Base-by-base conservation (phyloP, 2,888 invertebrate genomes). In the Eupithecia abbreviata region DNA sequence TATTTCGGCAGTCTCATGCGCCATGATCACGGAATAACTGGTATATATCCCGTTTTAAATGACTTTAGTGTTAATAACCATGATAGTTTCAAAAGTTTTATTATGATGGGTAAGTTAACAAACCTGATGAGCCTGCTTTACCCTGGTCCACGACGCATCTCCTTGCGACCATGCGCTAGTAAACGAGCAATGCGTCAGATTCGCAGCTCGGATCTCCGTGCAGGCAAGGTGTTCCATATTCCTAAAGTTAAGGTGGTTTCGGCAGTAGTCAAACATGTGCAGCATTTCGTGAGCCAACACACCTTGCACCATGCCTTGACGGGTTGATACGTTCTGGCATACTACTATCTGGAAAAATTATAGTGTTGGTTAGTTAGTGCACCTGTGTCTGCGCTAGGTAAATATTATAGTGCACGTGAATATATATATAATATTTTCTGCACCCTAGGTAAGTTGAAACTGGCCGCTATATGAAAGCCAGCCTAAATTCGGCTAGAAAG, bases 181-280 rank as follows among this genome's bases (percentile, higher is more conserved):
- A 86, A 98, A 98, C 43, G 98, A 98, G 88, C 99, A 99, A 90
- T 99, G 98, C 0, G 98, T 97, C 65, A 99, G 94, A 90, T 99
- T 99, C 0, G 99, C 99, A 2, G 99, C 99, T 82, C 99, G 94
- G 79, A 99, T 97, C 96, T 99, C 99, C 0, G 99, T 98, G 87
- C 99, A 99, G 0, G 99, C 99, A 76, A 99, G 91, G 90, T 99
- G 99, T 81, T 98, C 97, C 81, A 98, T 95, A 88, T 99, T 98
- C 84, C 96, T 97, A 85, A 98, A 98, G 91, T 99, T 97, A 75
- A 99, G 89, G 70, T 99, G 96, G 82, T 98, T 98, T 67, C 97
- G 96, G 89, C 99, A 99, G 88, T 96, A 98, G 90, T 99, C 99
- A 88, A 98, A 99, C 98, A 99, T 99, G 90, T 99, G 99, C 70